These are phyloP conservation scores for Agrypnus murinus DNA, from an alignment of 2,888 invertebrate genomes.

Conservation along the genomic window DNA sequence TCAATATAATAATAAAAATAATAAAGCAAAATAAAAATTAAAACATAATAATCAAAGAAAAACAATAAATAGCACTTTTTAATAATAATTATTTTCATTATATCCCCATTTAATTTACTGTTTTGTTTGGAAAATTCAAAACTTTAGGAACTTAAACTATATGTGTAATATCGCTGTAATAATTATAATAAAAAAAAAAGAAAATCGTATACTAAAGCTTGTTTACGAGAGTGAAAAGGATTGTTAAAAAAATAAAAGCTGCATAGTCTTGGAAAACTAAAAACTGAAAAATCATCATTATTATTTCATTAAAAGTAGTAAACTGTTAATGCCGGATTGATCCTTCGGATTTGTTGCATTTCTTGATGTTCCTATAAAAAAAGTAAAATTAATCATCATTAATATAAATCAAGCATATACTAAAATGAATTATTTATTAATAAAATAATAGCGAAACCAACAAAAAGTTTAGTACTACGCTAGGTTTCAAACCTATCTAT, in stretches of 20 bases:
- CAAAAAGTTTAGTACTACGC: constrained; percentile 57
- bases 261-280: not conserved
- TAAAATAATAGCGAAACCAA: constrained; percentile 29
- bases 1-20: constrained; percentile 6
- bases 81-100: not conserved
- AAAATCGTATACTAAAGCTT: constrained; percentile 24
- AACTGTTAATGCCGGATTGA: constrained; percentile 31
- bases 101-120: constrained; percentile 8
- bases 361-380: constrained; percentile 66
- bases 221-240: constrained; percentile 1
- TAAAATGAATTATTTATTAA: constrained; percentile 39
- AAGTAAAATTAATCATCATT: constrained; percentile 37
- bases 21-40: constrained; percentile 29
- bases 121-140: not conserved
- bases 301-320: constrained; percentile 10
- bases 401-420: not conserved
- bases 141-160: constrained; percentile 46
- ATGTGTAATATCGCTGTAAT: constrained; percentile 24
- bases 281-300: not conserved
- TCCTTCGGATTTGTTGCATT: constrained; percentile 63
- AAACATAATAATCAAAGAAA: not conserved
- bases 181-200: constrained; percentile 9
- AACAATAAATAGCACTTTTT: constrained; percentile 24
- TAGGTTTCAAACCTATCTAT: constrained; percentile 49
- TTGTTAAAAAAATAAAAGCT: constrained; percentile 19